Evolutionary conservation across 92 coral and sea anemone genomes (phyloP), one percentile per base, ranked within the genome.

Genomic region (Phymanthus crucifer): DNA sequence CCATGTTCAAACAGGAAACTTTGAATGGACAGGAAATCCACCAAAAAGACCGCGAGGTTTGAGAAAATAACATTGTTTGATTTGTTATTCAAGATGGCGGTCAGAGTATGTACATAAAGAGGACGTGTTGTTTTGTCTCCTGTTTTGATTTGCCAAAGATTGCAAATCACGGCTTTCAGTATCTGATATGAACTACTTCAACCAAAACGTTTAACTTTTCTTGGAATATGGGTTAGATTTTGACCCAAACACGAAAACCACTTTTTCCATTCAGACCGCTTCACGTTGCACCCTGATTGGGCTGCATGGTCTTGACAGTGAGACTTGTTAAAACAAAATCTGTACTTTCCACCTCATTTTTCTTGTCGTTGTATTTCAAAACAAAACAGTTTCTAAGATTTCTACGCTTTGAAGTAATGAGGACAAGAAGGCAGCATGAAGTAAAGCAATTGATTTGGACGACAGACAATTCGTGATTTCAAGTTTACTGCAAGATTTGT

Each of bases 41-140:
- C 73, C 73, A 73, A 82, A 64, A 73, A 67, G 35, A 82, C 86
- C 86, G 86, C 79, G 33, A 74, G 33, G 73, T 72, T 82, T 82
- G 80, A 43, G 57, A 82, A 82, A 57, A 82, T 82, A 82, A 82
- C 86, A 58, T 82, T 82, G 86, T 82, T 82, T 82, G 86, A 64
- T 82, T 82, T 82, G 86, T 73, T 82, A 74, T 82, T 75, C 86
- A 82, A 82, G 86, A 82, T 82, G 86, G 86, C 86, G 86, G 80
- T 72, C 57, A 61, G 72, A 54, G 61, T 82, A 65, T 82, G 86
- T 82, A 82, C 79, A 82, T 65, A 73, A 80, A 47, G 48, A 52
- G 38, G 68, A 50, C 78, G 71, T 72, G 31, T 78, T 78, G 72
- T 74, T 26, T 77, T 36, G 54, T 35, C 35, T 71, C 23, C 54